Evolutionary conservation across 2,888 invertebrate species (phyloP), one percentile per base, ranked within the genome.

Genomic region (Drosophila anomalata): DNA sequence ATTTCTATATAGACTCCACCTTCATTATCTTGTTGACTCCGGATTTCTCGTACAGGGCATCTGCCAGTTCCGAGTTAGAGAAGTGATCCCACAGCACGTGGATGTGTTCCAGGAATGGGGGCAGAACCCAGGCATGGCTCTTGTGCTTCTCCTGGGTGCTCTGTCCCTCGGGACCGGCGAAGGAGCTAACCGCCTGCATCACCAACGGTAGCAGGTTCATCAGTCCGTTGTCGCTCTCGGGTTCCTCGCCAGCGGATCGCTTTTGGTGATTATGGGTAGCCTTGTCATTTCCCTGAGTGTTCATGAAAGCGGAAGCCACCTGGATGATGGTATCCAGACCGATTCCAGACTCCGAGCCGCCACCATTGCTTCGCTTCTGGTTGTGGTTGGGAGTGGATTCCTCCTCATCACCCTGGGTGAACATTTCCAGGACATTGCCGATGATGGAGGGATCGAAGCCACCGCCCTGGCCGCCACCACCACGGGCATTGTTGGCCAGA

Each of bases 1-100:
- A n/a, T 62, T 29, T 39, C 14, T 46, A 55, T 29, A 8, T 9
- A 4, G 20, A 2, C 60, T 60, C 39, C 55, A 92, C 92, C 87
- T 95, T 95, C 73, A 96, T 93, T 5, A 95, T 94, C 50, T 93
- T 94, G 75, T 95, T 94, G 14, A 96, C 92, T 0, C 96, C 96
- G 1, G 96, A 94, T 74, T 94, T 95, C 82, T 94, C 94, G 93
- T 96, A 95, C 7, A 96, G 89, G 0, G 94, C 94, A 87, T 94
- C 95, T 0, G 96, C 96, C 17, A 96, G 92, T 73, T 96, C 96
- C 0, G 96, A 96, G 87, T 95, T 95, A 31, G 95, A 93, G 84
- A 96, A 96, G 71, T 96, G 93, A 75, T 96, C 96, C 94, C 96
- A 96, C 83, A 95, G 93, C 1, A 96, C 91, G 89, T 96, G 96